phyloP scores from a whole-genome alignment of 1,140 invertebrate species.

The Zaprionus camerounensis region DNA sequence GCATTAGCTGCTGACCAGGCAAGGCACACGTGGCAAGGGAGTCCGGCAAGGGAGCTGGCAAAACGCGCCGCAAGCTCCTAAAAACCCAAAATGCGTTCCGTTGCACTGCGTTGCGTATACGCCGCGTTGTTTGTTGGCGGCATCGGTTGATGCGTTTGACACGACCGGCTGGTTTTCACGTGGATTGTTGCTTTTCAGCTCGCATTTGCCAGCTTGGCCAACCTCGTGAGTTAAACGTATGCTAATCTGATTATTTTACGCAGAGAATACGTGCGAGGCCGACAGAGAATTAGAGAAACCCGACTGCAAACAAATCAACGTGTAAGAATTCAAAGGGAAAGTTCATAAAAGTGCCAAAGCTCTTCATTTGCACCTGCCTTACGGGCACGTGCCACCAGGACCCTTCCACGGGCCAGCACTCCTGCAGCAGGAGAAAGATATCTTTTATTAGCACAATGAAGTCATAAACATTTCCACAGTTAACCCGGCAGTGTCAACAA shows the following conservation, averaged over 20 bases:
- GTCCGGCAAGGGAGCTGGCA: background rate
- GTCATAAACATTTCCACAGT: slow-evolving; percentile 77
- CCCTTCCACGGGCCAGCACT: background rate
- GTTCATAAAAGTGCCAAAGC: slow-evolving; percentile 22
- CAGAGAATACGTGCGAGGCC: slow-evolving; percentile 9
- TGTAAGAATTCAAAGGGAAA: slow-evolving; percentile 8
- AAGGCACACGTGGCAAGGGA: background rate
- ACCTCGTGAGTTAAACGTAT: slow-evolving; percentile 58
- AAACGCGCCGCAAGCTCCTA: slow-evolving; percentile 18
- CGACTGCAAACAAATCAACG: slow-evolving; percentile 3
- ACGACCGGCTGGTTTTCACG: slow-evolving; percentile 69
- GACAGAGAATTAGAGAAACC: background rate
- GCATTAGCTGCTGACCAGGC: slow-evolving; percentile 65
- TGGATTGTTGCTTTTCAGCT: background rate
- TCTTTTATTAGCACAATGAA: slow-evolving; percentile 81
- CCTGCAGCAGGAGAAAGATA: slow-evolving; percentile 59
- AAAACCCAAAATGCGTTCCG: slow-evolving; percentile 33
- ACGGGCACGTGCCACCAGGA: slow-evolving; percentile 29
- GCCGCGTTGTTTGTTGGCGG: slow-evolving; percentile 54
- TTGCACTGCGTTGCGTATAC: slow-evolving; percentile 48
- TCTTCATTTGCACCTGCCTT: slow-evolving; percentile 29
- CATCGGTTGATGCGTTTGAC: slow-evolving; percentile 77
- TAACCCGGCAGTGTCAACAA: slow-evolving; percentile 75
- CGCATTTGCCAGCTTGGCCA: slow-evolving; percentile 30
- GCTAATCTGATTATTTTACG: slow-evolving; percentile 73